A percentile compares a stretch with the other conserved stretches of the same genome.
Evolutionary conservation across 2,888 invertebrate species (phyloP).

Genomic region (Labia minor): DNA sequence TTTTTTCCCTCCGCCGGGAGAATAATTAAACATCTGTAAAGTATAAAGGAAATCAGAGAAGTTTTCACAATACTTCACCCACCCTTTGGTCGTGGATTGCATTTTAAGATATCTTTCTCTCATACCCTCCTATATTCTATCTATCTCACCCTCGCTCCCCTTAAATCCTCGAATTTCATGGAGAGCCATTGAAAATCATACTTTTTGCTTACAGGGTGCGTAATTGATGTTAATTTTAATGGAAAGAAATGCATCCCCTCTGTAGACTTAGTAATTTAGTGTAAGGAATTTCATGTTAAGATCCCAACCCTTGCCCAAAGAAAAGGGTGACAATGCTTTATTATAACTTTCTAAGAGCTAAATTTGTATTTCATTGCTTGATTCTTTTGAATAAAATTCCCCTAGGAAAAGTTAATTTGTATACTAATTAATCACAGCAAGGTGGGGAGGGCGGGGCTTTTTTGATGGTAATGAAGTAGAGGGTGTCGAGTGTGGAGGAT

Average conservation of each 20-base stretch:
- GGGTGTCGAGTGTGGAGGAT: not conserved
- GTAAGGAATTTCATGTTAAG: not conserved
- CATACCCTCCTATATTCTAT: not conserved
- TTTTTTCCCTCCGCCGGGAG: not conserved
- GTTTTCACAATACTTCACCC: slow-evolving; percentile 13
- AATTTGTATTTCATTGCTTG: slow-evolving; percentile 7
- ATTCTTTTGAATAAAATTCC: slow-evolving; percentile 7
- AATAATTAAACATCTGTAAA: slow-evolving; percentile 5
- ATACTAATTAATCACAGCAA: not conserved
- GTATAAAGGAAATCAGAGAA: slow-evolving; percentile 6
- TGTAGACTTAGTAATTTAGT: not conserved
- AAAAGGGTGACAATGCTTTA: slow-evolving; percentile 13
- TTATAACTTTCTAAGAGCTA: not conserved
- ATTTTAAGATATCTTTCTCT: not conserved
- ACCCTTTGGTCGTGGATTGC: not conserved
- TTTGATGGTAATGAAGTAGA: not conserved
- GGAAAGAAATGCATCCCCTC: not conserved
- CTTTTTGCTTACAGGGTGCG: not conserved
- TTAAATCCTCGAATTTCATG: not conserved
- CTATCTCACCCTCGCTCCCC: not conserved
- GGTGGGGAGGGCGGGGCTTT: not conserved
- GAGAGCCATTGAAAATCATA: not conserved
- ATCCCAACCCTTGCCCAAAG: not conserved
- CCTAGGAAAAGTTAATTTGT: not conserved
- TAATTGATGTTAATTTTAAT: slow-evolving; percentile 13